Conservation (phyloP, 2,797 vertebrate genomes). For the Harpagifer antarcticus region DNA sequence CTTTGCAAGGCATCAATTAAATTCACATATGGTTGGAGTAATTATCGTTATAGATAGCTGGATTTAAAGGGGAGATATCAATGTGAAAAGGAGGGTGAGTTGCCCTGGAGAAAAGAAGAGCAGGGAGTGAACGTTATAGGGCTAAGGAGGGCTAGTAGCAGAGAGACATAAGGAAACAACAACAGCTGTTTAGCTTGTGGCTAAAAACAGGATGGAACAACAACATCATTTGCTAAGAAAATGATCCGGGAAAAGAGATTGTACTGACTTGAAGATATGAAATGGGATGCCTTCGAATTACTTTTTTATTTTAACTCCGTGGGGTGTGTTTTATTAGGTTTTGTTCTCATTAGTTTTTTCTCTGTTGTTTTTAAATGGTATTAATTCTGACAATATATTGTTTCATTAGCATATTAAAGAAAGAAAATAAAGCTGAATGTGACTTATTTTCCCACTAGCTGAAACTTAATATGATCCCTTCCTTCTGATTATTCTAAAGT, state of each 20-base stretch:
- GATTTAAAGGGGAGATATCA: constrained; percentile 72
- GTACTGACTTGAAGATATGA: constrained; percentile 72
- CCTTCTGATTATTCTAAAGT: background rate
- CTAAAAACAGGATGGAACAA: constrained; percentile 83
- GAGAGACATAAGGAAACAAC: constrained; percentile 84
- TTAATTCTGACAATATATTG: constrained; percentile 3
- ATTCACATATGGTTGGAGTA: constrained; percentile 81
- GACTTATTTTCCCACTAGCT: background rate
- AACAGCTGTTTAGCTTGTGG: constrained; percentile 88
- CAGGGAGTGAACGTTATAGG: constrained; percentile 66
- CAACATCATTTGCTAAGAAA: constrained; percentile 83
- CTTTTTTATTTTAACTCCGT: constrained; percentile 17
- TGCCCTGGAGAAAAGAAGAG: constrained; percentile 76
- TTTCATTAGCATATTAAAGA: constrained; percentile 20
- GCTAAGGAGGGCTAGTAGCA: constrained; percentile 76
- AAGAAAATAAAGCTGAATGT: background rate
- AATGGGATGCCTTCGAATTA: constrained; percentile 45
- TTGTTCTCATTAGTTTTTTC: constrained; percentile 14
- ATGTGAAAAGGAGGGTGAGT: constrained; percentile 64
- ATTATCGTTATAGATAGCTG: constrained; percentile 82
- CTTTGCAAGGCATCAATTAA: constrained; percentile 78
- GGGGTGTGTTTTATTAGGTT: constrained; percentile 8
- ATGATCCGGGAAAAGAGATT: constrained; percentile 76
- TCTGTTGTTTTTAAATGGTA: constrained; percentile 1
- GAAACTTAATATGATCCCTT: background rate